These are phyloP conservation scores for Prosapia bicincta DNA, from an alignment of 2,888 invertebrate genomes.

Conservation along the genomic window DNA sequence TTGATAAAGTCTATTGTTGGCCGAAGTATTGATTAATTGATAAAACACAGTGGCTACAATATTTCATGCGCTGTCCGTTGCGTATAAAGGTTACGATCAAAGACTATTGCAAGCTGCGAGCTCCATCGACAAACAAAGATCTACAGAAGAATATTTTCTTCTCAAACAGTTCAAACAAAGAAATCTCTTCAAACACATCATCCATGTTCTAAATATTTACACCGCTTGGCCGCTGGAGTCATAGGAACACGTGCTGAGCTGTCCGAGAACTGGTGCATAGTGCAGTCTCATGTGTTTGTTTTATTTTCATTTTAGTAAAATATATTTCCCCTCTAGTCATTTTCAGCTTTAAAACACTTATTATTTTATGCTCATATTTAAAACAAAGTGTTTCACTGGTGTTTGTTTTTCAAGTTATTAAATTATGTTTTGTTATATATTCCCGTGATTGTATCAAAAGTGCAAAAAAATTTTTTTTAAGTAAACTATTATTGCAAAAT, in stretches of 20 bases:
- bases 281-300: no score
- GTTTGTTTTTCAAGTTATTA: no score
- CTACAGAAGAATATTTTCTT: not conserved
- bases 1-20: not conserved
- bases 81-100: not conserved
- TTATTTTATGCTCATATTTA: no score
- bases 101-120: not conserved
- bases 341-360: no score
- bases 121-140: not conserved
- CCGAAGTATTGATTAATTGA: not conserved
- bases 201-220: not conserved
- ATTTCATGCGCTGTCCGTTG: not conserved
- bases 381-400: no score
- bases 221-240: not conserved
- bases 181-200: not conserved
- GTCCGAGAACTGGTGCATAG: no score
- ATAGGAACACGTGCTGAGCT: not conserved
- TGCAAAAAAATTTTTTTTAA: no score
- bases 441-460: no score
- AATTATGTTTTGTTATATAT: no score
- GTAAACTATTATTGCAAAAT: no score
- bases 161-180: not conserved
- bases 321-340: no score
- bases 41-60: not conserved
- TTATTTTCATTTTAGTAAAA: no score